Evolutionary conservation across 2,888 invertebrate species (phyloP), one percentile per base, ranked within the genome.

Genomic region (Agrenia bidenticulata): DNA sequence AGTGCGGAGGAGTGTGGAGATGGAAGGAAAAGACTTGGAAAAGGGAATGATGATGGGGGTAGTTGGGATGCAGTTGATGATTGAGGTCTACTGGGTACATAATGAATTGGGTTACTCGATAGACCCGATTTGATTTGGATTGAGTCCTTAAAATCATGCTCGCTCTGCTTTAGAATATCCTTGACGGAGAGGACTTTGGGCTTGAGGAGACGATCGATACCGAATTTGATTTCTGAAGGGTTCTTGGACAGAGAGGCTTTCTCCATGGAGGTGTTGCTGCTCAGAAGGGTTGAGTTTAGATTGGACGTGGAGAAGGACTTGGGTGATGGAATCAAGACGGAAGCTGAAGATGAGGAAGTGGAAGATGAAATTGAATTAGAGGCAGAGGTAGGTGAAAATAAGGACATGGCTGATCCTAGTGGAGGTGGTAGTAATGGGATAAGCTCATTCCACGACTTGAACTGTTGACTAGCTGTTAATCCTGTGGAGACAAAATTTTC

Each of bases 111-210:
- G 50, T 26, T 39, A 27, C 42, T 15, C 39, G 50, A 49, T 11
- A 55, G 17, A 2, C 2, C 5, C 42, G 24, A 24, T 23, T 51
- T 54, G 37, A 21, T 41, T 26, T 26, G 21, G 21, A 41, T 37
- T 21, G 37, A 27, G 45, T 39, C 60, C 24, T 32, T 50, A 19
- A 19, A 17, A 11, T 51, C 61, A 7, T 42, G n/a, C 1, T 67
- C 61, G 17, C 59, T 57, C 13, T 57, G 55, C 42, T 59, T 61
- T 11, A 75, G 66, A 58, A 76, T 76, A 59, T 76, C 75, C 54
- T 76, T 76, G 7, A 76, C 75, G 7, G 74, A 74, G 19, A 76
- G 67, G 9, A 76, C 75, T 61, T 76, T 76, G 4, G 75, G 75
- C 59, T 71, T 74, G 13, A 76, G 64, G 17, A 76, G 69, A 26